Evolutionary conservation across 1,140 invertebrate species (phyloP).

Genomic region (Sesamia nonagrioides): DNA sequence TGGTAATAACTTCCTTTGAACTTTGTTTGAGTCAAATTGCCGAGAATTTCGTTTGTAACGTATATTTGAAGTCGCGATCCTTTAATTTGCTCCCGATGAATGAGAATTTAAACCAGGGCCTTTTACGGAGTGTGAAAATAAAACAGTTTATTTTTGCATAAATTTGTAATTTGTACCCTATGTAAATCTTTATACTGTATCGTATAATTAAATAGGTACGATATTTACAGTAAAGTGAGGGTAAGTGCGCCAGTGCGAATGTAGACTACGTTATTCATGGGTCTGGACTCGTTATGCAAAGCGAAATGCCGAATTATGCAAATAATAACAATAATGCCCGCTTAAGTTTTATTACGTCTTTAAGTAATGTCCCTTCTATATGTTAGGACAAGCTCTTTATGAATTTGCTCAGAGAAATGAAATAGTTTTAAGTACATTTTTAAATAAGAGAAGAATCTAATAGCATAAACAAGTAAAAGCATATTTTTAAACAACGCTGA

Average conservation of each 20-base stretch:
- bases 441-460: background rate
- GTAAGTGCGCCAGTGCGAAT: conserved; percentile 54
- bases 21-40: conserved; percentile 29
- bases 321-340: conserved; percentile 53
- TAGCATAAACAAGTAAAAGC: too few relatives aligned
- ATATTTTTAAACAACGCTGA: background rate
- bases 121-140: conserved; percentile 21
- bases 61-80: background rate
- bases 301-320: conserved; percentile 61
- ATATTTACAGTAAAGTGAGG: conserved; percentile 33
- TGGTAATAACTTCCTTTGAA: conserved; percentile 41
- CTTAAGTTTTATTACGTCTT: conserved; percentile 49
- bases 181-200: conserved; percentile 25
- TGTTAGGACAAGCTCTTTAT: conserved; percentile 12
- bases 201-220: conserved; percentile 22
- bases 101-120: conserved; percentile 20
- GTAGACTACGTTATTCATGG: conserved; percentile 60
- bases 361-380: conserved; percentile 38
- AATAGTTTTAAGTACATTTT: background rate
- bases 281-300: conserved; percentile 64
- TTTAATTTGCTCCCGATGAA: conserved; percentile 20
- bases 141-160: conserved; percentile 30
- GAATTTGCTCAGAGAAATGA: conserved; percentile 10
- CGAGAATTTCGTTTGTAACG: conserved; percentile 26
- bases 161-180: conserved; percentile 29